Conservation (phyloP, 2,797 vertebrate species). For the Microctenopoma steveboyesi region DNA sequence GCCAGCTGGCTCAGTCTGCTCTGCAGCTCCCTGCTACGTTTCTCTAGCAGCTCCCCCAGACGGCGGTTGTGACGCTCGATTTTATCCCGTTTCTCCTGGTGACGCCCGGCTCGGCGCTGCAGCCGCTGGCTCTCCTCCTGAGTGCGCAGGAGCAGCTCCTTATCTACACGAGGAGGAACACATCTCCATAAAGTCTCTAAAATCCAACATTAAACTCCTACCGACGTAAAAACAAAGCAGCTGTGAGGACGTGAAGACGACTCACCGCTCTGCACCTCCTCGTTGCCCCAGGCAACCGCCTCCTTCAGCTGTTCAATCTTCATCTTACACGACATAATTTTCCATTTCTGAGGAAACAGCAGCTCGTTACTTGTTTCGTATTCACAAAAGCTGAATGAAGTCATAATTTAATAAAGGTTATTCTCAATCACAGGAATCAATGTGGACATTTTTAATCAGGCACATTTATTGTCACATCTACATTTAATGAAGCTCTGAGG, state of each 20-base stretch:
- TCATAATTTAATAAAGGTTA: too few relatives aligned
- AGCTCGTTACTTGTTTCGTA: neutral
- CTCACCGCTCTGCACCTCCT: constrained; percentile 91
- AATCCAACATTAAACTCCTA: too few relatives aligned
- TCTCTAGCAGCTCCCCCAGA: constrained; percentile 90
- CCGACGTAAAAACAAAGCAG: too few relatives aligned
- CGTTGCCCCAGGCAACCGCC: constrained; percentile 89
- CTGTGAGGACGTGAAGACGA: neutral
- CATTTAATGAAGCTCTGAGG: too few relatives aligned
- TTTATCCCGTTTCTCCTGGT: constrained; percentile 95
- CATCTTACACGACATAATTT: constrained; percentile 97
- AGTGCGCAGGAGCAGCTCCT: constrained; percentile 86
- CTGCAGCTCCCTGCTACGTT: constrained; percentile 84
- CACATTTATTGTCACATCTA: too few relatives aligned
- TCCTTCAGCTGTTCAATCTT: constrained; percentile 95
- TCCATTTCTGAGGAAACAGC: constrained; percentile 90
- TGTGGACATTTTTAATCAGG: too few relatives aligned
- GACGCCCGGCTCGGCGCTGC: constrained; percentile 90
- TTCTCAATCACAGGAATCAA: too few relatives aligned
- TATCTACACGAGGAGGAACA: constrained; percentile 74
- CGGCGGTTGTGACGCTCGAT: constrained; percentile 92
- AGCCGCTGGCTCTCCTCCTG: constrained; percentile 93
- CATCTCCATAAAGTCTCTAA: too few relatives aligned
- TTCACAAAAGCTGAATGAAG: too few relatives aligned
- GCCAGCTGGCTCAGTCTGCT: constrained; percentile 86